Percentiles rank a stretch among this genome's conserved stretches.
Evolutionary conservation across 2,113 vertebrate species (phyloP).

Genomic region (Dasyurus viverrinus): DNA sequence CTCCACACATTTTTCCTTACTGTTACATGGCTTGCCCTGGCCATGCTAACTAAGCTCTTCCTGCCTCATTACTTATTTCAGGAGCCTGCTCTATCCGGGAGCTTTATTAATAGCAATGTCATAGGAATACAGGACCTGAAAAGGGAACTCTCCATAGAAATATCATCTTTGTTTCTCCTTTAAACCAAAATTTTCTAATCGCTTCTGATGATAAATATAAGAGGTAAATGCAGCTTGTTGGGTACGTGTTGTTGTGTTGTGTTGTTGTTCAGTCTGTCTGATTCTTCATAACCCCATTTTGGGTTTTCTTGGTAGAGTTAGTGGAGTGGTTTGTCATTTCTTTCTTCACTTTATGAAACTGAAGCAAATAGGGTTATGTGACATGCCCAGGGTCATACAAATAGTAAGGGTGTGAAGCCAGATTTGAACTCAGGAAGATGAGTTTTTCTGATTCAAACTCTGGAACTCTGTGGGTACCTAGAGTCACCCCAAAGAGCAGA

Average conservation of each 20-base stretch:
- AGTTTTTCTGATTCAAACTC: neutral
- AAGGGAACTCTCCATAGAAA: neutral
- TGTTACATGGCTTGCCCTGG: neutral
- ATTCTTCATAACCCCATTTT: neutral
- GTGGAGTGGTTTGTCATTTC: neutral
- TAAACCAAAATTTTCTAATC: neutral
- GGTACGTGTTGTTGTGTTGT: neutral
- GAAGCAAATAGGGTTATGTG: neutral
- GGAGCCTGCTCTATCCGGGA: neutral
- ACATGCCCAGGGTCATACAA: neutral
- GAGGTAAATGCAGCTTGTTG: neutral
- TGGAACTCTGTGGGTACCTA: neutral
- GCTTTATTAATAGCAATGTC: neutral
- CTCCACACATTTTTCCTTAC: neutral
- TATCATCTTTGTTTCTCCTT: neutral
- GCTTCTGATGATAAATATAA: neutral
- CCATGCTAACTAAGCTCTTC: neutral
- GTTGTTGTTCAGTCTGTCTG: neutral
- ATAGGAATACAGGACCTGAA: neutral
- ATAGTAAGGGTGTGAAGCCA: neutral
- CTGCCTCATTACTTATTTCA: neutral
- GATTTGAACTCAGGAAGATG: neutral
- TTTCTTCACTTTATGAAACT: neutral
- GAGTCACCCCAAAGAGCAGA: neutral
- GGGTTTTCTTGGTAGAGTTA: neutral